phyloP scores from a whole-genome alignment of 1,140 invertebrate genomes.

The Drosophila arizonae region DNA sequence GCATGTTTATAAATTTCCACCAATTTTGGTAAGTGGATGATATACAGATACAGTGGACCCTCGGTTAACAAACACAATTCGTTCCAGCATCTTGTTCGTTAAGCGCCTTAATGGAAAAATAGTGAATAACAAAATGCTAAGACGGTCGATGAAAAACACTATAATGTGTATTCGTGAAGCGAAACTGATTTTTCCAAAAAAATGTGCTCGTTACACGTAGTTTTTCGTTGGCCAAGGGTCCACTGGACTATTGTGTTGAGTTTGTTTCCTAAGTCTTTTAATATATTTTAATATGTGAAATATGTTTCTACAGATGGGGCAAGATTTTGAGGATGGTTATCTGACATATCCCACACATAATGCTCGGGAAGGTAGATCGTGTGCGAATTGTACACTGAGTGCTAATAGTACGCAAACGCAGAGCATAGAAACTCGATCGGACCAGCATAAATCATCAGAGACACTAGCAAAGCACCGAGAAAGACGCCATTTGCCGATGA shows the following conservation, averaged over 20 bases:
- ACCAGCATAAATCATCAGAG: not conserved
- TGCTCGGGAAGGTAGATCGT: constrained; percentile 26
- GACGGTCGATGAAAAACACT: no score
- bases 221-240: no score
- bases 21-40: constrained; percentile 57
- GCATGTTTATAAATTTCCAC: constrained; percentile 67
- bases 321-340: constrained; percentile 56
- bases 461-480: constrained; percentile 13
- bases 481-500: constrained; percentile 44
- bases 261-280: constrained; percentile 31
- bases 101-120: no score
- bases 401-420: constrained; percentile 1
- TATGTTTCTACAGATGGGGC: constrained; percentile 43
- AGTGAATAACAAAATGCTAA: no score
- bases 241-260: not conserved
- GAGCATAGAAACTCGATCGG: not conserved
- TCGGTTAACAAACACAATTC: no score
- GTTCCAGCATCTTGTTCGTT: no score
- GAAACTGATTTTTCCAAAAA: no score
- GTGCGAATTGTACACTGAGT: constrained; percentile 46
- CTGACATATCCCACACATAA: constrained; percentile 59
- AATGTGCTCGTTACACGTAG: no score
- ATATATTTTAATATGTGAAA: not conserved
- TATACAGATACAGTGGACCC: no score
- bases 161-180: no score